Base-by-base conservation (phyloP, 2,888 invertebrate species). In the Siphlonurus alternatus region DNA sequence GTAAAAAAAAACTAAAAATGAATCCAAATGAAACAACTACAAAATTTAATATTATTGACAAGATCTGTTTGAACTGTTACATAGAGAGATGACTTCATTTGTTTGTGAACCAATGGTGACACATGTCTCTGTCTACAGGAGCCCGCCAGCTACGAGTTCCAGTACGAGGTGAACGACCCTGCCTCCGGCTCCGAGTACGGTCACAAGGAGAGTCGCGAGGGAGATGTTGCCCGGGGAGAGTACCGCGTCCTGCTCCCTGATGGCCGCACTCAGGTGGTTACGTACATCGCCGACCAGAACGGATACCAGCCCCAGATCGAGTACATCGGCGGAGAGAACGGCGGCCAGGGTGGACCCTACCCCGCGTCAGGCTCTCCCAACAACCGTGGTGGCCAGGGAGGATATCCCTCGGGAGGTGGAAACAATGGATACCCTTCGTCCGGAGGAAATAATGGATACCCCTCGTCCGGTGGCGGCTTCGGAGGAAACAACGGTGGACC, bases 231-330 rank as follows among this genome's bases (percentile, higher is more conserved):
- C 2, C 65, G 65, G 54, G 68, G 68, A 2, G 64, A 66, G 59
- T 68, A 68, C 66, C 65, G 67, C 59, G 68, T 68, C 19, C 64
- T 66, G 20, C 65, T 68, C 2, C 68, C 68, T 2, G 68, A 68
- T 63, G 68, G 68, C 20, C 66, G 68, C 18, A 66, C 65, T 51
- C 68, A 68, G 64, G 66, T 68, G 18, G 68, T 68, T 18, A 65
- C 66, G n/a, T 68, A 68, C 61, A 64, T 66, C 51, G 68, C 68
- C 51, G 65, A 67, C 63, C 62, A 66, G 38, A 61, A 53, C 54
- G 68, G 68, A 22, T 68, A 64, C 66, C 64, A 66, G 23, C 68
- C 68, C 10, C 66, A 67, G 62, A 66, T 68, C 61, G 63, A 67
- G 22, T 68, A 68, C 65, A 24, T 24, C 38, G 54, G 19, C n/a